Evolutionary conservation across 2,113 vertebrate species (phyloP).

Genomic region (Lagenorhynchus albirostris): DNA sequence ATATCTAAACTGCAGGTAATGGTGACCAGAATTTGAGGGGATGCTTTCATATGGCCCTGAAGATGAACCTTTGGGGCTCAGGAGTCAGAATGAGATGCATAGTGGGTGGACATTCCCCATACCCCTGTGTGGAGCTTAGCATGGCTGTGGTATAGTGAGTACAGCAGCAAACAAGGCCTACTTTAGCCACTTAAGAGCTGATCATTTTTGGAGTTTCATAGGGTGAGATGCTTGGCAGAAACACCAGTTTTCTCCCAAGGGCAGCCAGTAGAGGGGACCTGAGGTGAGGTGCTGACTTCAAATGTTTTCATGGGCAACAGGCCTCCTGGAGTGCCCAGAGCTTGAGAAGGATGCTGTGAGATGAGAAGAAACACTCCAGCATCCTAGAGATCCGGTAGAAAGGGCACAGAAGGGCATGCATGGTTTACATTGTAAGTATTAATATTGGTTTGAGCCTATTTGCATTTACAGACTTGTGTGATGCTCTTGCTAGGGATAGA

Average conservation of each 20-base stretch:
- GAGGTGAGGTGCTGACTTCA: not conserved
- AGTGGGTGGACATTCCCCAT: no score
- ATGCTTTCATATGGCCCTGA: not conserved
- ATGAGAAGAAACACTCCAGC: not conserved
- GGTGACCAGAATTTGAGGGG: not conserved
- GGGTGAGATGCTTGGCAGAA: not conserved
- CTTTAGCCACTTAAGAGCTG: not conserved
- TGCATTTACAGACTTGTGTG: not conserved
- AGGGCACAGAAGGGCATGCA: accelerated
- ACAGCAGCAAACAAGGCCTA: not conserved
- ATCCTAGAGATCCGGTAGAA: not conserved
- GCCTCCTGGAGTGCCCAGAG: not conserved
- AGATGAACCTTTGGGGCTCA: not conserved
- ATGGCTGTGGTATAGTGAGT: not conserved
- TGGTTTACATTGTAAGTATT: not conserved
- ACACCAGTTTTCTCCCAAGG: not conserved
- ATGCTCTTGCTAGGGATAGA: not conserved
- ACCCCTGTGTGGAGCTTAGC: not conserved
- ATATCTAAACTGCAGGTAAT: not conserved
- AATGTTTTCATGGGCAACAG: not conserved
- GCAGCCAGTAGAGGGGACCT: not conserved
- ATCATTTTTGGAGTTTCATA: not conserved
- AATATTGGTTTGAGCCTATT: not conserved
- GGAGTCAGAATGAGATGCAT: not conserved
- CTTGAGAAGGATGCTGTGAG: not conserved